These are phyloP conservation scores for Esox niger DNA, from an alignment of 2,113 vertebrate genomes.

Conservation along the genomic window DNA sequence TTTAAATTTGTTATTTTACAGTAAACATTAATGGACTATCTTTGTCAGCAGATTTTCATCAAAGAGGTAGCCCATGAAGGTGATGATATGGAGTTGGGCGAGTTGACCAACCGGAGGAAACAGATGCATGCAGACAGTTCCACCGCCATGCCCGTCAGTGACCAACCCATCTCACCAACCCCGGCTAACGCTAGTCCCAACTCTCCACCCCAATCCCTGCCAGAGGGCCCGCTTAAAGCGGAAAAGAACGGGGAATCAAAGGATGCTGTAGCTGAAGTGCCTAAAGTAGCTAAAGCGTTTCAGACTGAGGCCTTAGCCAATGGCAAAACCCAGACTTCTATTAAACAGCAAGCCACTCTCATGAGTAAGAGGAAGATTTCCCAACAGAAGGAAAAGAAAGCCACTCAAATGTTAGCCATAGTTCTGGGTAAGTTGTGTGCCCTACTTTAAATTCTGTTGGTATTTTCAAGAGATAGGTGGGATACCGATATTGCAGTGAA, in stretches of 20 bases:
- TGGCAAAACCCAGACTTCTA: slow-evolving; percentile 87
- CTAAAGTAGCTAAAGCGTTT: slow-evolving; percentile 80
- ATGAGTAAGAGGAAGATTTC: slow-evolving; percentile 94
- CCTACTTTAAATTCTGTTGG: too few species aligned
- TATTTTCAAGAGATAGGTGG: too few species aligned
- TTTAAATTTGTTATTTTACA: not conserved
- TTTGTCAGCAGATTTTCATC: slow-evolving; percentile 71
- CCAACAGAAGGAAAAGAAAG: slow-evolving; percentile 98
- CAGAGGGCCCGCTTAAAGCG: slow-evolving; percentile 74
- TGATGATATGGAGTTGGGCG: slow-evolving; percentile 87
- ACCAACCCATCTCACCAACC: slow-evolving; percentile 52
- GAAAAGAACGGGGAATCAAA: slow-evolving; percentile 87
- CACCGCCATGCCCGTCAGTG: slow-evolving; percentile 30
- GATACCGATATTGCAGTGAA: not conserved
- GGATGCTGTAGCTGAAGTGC: slow-evolving; percentile 52
- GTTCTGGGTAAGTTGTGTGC: slow-evolving; percentile 84
- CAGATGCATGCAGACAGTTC: slow-evolving; percentile 73
- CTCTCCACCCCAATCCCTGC: slow-evolving; percentile 70
- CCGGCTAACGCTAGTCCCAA: slow-evolving; percentile 75
- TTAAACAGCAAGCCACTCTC: slow-evolving; percentile 70
- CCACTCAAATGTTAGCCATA: slow-evolving; percentile 98
- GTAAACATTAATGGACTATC: not conserved
- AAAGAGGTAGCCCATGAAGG: slow-evolving; percentile 84
- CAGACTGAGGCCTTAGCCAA: slow-evolving; percentile 92
- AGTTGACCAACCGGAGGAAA: slow-evolving; percentile 84